Conservation (phyloP, 2,888 invertebrate species). For the Myopa tessellatipennis region DNA sequence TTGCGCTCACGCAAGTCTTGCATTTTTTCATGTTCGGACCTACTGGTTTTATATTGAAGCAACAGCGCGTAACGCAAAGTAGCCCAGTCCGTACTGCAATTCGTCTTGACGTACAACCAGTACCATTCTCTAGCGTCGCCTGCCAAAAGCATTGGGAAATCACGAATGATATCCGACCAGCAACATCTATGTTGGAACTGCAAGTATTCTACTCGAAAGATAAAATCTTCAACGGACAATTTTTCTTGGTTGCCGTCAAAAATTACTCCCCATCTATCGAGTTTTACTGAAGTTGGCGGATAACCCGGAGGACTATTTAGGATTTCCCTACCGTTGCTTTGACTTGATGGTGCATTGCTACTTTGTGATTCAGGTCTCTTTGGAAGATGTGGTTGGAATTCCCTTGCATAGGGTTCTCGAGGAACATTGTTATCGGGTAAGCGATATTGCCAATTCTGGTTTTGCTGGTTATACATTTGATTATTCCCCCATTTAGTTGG, state of each 20-base stretch:
- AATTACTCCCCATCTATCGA: slow-evolving; percentile 33
- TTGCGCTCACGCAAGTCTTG: slow-evolving; percentile 31
- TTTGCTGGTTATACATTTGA: not conserved
- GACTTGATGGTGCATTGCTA: not conserved
- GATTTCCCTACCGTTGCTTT: not conserved
- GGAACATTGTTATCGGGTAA: not conserved
- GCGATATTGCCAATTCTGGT: not conserved
- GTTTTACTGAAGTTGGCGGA: not conserved
- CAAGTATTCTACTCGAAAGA: slow-evolving; percentile 31
- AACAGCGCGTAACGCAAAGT: slow-evolving; percentile 22
- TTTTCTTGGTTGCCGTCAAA: slow-evolving; percentile 31
- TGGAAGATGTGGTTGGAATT: not conserved
- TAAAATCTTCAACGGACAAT: slow-evolving; percentile 34
- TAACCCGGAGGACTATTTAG: not conserved
- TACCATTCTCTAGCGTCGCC: slow-evolving; percentile 39
- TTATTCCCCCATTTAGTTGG: too few species aligned
- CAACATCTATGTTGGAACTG: slow-evolving; percentile 26
- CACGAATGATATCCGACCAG: slow-evolving; percentile 9
- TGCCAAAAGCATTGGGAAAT: slow-evolving; percentile 27
- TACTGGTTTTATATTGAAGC: slow-evolving; percentile 19
- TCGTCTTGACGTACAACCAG: slow-evolving; percentile 29
- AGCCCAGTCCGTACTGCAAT: slow-evolving; percentile 22
- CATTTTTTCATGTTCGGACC: slow-evolving; percentile 37
- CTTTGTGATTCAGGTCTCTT: not conserved
- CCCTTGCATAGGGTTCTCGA: not conserved